phyloP scores from a whole-genome alignment of 2,797 vertebrate species.

The Macropodus opercularis region DNA sequence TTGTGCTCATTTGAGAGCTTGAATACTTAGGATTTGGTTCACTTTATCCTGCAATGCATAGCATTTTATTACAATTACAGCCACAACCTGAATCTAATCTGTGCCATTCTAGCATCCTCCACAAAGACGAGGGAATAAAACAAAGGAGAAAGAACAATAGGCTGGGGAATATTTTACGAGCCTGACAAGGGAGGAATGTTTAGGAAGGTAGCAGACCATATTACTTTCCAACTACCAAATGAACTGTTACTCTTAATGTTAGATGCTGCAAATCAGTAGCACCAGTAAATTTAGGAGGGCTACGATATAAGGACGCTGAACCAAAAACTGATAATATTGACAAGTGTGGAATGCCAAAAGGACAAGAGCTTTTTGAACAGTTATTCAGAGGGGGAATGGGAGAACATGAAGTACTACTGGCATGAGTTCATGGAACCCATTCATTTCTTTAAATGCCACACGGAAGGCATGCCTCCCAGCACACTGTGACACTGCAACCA shows the following conservation, averaged over 20 bases:
- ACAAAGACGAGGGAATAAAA: slow-evolving; percentile 62
- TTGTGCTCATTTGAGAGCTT: slow-evolving; percentile 54
- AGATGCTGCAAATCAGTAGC: slow-evolving; percentile 54
- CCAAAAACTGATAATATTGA: slow-evolving; percentile 23
- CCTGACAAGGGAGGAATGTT: slow-evolving; percentile 62
- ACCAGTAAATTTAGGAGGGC: slow-evolving; percentile 60
- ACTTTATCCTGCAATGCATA: slow-evolving; percentile 84
- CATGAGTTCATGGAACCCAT: slow-evolving; percentile 60
- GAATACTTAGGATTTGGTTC: slow-evolving; percentile 78
- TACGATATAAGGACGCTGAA: neutral
- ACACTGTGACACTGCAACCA: slow-evolving; percentile 54
- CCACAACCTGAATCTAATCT: slow-evolving; percentile 58
- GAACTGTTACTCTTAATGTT: slow-evolving; percentile 12
- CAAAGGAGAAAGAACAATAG: slow-evolving; percentile 26
- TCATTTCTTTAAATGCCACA: slow-evolving; percentile 45
- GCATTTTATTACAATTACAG: slow-evolving; percentile 70
- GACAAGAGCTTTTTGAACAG: slow-evolving; percentile 17
- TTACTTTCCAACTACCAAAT: slow-evolving; percentile 15
- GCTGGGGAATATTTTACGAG: slow-evolving; percentile 26
- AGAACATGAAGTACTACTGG: slow-evolving; percentile 25
- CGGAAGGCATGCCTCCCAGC: slow-evolving; percentile 49
- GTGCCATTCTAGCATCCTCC: slow-evolving; percentile 82
- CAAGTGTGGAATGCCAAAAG: slow-evolving; percentile 50
- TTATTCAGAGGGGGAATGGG: slow-evolving; percentile 13
- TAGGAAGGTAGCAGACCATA: slow-evolving; percentile 11